Base-by-base conservation (phyloP, 2,113 vertebrate species). In the Colossoma macropomum region DNA sequence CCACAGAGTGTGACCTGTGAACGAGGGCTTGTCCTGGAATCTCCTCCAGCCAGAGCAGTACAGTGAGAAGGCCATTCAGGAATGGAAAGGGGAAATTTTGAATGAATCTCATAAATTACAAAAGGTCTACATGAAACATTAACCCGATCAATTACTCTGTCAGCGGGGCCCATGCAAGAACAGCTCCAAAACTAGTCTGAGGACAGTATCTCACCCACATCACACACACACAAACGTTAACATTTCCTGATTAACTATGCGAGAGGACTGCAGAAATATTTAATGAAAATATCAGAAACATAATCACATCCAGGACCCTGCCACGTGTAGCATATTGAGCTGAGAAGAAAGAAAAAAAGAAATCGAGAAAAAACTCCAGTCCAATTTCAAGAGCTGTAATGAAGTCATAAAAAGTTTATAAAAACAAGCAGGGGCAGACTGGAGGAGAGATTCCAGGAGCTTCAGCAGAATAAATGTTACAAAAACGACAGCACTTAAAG, bases 41-140 rank as follows among this genome's bases (percentile, higher is more conserved):
- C 27, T 25, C 25, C 63, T 25, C 23, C 50, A 70, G 30, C 13
- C 25, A 50, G 41, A 56, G 72, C 30, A 56, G 54, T 45, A 54
- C 77, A 78, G 41, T n/a, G 60, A 65, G 27, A 27, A 25, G 30
- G 50, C 16, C 13, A 50, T 17, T 30, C 25, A n/a, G n/a, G 72
- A 71, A 2, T 25, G 45, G 76, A 41, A 73, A 28, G 30, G 38
- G 25, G 32, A 66, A 93, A 91, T 93, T 93, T 92, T 88, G 89
- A 93, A 93, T 90, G 87, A 92, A 91, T 92, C 88, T 91, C 92
- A 90, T 92, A 91, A 90, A 93, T 92, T 91, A 91, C 87, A 92
- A 84, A 88, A 70, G 86, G 91, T 93, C 89, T 84, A 89, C 88
- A 93, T 91, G 87, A 91, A 92, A 91, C 90, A 91, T 86, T 90